These are phyloP conservation scores for Gallirallus australis DNA, from an alignment of 2,797 vertebrate species.

Conservation along the genomic window DNA sequence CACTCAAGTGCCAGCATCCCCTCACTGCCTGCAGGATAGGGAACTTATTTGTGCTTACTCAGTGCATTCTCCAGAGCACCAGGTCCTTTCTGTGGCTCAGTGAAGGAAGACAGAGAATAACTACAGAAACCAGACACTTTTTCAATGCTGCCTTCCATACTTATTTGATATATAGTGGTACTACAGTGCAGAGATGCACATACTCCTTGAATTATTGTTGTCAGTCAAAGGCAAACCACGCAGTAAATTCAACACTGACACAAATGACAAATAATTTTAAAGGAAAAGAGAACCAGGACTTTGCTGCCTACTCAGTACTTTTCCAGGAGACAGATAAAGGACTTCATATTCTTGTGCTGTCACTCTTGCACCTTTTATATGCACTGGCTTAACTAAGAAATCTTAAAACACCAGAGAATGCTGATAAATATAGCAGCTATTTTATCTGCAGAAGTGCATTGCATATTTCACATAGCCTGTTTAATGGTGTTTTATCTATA, in stretches of 20 bases:
- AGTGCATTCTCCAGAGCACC: not conserved
- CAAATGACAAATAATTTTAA: slow-evolving; percentile 49
- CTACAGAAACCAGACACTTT: not conserved
- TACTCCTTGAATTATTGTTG: slow-evolving; percentile 8
- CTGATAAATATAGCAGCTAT: slow-evolving; percentile 54
- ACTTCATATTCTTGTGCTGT: slow-evolving; percentile 37
- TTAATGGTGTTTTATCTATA: slow-evolving; percentile 40
- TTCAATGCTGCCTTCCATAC: not conserved
- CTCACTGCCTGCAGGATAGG: rapidly evolving
- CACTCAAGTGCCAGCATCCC: no score
- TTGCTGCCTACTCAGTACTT: slow-evolving; percentile 54
- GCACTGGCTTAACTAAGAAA: not conserved
- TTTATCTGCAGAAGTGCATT: slow-evolving; percentile 23
- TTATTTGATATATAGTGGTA: not conserved
- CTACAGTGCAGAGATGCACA: not conserved
- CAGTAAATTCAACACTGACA: slow-evolving; percentile 34
- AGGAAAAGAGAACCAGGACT: slow-evolving; percentile 34
- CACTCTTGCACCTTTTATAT: slow-evolving; percentile 34
- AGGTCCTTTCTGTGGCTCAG: not conserved
- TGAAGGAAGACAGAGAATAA: not conserved
- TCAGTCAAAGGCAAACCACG: slow-evolving; percentile 41
- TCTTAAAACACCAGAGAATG: slow-evolving; percentile 27
- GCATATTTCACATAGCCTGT: not conserved
- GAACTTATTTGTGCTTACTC: not conserved
- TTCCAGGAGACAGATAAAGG: slow-evolving; percentile 51